Evolutionary conservation across 2,113 vertebrate genomes (phyloP).

Genomic region (Rafetus swinhoei): DNA sequence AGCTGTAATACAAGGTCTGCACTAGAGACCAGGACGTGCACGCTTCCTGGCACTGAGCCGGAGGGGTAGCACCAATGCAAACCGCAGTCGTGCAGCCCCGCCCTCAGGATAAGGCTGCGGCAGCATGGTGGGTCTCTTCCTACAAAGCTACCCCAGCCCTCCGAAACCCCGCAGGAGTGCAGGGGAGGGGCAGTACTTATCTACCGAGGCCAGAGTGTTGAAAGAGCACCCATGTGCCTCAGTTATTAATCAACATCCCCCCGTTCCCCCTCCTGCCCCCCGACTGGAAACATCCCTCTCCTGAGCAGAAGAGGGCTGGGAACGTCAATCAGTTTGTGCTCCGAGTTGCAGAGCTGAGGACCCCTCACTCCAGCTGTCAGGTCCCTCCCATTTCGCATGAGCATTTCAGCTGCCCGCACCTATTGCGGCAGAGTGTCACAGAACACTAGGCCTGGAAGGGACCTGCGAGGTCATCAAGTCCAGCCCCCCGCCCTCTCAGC

Average conservation of each 20-base stretch:
- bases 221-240: background rate
- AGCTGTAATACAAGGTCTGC: background rate
- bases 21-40: background rate
- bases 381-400: background rate
- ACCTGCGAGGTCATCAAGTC: too few species aligned
- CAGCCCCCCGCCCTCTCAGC: too few species aligned
- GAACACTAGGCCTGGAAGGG: too few species aligned
- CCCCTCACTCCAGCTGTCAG: rapidly evolving
- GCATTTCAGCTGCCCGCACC: background rate
- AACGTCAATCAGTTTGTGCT: too few species aligned
- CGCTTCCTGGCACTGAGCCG: background rate
- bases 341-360: background rate
- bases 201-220: background rate
- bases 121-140: too few species aligned
- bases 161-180: background rate
- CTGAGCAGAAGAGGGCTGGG: background rate
- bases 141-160: background rate
- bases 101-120: too few species aligned
- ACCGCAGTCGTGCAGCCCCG: rapidly evolving
- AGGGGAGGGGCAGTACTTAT: background rate
- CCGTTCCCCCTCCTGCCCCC: too few species aligned
- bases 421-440: background rate
- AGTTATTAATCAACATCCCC: background rate
- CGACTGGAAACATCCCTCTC: too few species aligned
- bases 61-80: background rate